Evolutionary conservation across 2,888 invertebrate species (phyloP).

Genomic region (Tetramorium bicarinatum): DNA sequence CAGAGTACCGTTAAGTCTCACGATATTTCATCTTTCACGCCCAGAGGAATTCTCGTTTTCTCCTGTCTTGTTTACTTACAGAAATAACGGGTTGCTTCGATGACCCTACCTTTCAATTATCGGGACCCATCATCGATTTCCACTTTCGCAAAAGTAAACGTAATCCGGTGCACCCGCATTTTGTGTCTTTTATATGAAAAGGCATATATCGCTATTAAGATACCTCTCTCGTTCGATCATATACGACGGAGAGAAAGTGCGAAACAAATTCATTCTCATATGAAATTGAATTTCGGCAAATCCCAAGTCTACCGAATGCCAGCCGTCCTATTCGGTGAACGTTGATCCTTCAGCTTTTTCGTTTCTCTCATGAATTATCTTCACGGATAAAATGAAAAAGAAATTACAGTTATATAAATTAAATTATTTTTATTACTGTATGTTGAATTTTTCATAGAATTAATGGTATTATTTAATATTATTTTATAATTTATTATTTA

Average conservation of each 20-base stretch:
- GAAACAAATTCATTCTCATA: constrained; percentile 57
- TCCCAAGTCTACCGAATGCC: constrained; percentile 20
- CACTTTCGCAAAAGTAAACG: constrained; percentile 73
- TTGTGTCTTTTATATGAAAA: constrained; percentile 54
- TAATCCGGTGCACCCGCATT: constrained; percentile 68
- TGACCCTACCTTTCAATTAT: constrained; percentile 74
- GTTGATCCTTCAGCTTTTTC: constrained; percentile 10
- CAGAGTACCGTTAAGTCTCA: constrained; percentile 66
- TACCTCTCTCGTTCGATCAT: neutral
- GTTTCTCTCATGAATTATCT: neutral
- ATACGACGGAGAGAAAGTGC: constrained; percentile 24
- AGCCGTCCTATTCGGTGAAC: neutral
- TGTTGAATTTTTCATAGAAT: neutral
- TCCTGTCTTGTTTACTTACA: constrained; percentile 69
- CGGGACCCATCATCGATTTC: constrained; percentile 65
- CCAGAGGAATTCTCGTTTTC: constrained; percentile 66
- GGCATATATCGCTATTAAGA: neutral
- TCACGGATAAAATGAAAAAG: constrained; percentile 22
- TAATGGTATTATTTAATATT: neutral
- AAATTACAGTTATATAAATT: constrained; percentile 11
- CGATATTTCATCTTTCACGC: constrained; percentile 74
- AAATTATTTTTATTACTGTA: neutral
- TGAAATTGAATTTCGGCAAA: constrained; percentile 68
- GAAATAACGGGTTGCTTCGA: constrained; percentile 74
- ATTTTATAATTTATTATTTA: neutral